phyloP scores from a whole-genome alignment of 2,113 vertebrate species.

The Hipposideros armiger region DNA sequence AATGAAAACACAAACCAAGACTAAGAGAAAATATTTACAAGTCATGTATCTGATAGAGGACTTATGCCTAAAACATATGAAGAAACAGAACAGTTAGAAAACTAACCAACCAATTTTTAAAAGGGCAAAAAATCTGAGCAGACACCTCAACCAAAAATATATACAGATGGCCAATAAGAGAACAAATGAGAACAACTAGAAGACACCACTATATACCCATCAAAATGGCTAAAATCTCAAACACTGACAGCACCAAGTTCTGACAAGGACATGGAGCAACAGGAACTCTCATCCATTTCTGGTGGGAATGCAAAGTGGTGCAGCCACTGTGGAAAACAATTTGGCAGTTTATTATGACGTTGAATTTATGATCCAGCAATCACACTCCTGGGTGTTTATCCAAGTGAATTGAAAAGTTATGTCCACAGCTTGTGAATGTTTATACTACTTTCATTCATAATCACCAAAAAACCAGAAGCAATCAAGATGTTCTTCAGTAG shows the following conservation, averaged over 20 bases:
- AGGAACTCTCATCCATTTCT: background rate
- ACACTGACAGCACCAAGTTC: background rate
- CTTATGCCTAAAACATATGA: background rate
- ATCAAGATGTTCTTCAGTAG: background rate
- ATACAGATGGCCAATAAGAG: background rate
- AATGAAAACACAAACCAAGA: slow-evolving; percentile 34
- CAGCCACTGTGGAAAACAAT: background rate
- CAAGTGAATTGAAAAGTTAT: background rate
- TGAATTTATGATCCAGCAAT: slow-evolving; percentile 23
- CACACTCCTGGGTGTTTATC: background rate
- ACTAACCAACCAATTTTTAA: background rate
- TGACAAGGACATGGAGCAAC: background rate
- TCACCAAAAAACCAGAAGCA: background rate
- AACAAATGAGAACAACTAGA: background rate
- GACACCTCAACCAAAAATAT: background rate
- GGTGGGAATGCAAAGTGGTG: background rate
- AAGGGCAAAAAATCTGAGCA: background rate
- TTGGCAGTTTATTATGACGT: background rate
- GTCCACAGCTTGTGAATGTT: background rate
- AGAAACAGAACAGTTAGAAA: background rate
- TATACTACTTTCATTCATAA: slow-evolving; percentile 1
- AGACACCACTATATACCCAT: background rate
- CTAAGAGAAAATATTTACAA: slow-evolving; percentile 31
- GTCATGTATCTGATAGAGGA: slow-evolving; percentile 22
- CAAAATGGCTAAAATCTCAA: background rate